Conservation (phyloP, 2,113 vertebrate species). For the Pongo abelii region DNA sequence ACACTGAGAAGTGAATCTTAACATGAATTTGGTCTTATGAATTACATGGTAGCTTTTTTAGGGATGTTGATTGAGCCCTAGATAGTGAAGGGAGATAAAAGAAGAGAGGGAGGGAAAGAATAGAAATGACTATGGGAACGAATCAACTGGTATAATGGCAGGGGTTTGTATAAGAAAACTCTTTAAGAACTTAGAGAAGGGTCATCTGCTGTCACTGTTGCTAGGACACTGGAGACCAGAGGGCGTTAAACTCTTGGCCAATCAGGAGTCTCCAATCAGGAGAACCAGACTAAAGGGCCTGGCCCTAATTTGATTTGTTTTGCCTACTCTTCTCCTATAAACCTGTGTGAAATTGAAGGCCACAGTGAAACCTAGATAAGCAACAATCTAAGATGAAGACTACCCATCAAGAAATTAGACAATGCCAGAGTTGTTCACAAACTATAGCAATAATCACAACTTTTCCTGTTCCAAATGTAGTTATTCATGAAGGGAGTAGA, state of each 20-base stretch:
- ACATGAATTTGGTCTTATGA: constrained; percentile 44
- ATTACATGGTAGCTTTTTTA: constrained; percentile 61
- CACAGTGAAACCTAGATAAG: not conserved
- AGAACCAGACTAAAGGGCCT: not conserved
- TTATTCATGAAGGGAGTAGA: not conserved
- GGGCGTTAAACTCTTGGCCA: not conserved
- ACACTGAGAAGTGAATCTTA: constrained; percentile 33
- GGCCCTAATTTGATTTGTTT: not conserved
- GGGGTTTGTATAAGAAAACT: not conserved
- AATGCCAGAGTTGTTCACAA: not conserved
- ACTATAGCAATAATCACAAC: not conserved
- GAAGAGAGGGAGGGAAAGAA: not conserved
- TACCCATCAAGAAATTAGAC: not conserved
- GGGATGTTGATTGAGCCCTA: not conserved
- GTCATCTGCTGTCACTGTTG: not conserved
- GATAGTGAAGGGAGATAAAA: not conserved
- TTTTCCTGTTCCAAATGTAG: not conserved
- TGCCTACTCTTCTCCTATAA: not conserved
- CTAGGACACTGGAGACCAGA: not conserved
- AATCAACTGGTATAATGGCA: not conserved
- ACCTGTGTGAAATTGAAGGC: not conserved
- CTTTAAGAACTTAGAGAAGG: not conserved
- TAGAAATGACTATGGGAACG: not conserved
- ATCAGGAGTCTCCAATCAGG: not conserved
- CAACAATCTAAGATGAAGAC: not conserved